Conservation (phyloP, 2,888 invertebrate species). For the Lucinisca nassula region DNA sequence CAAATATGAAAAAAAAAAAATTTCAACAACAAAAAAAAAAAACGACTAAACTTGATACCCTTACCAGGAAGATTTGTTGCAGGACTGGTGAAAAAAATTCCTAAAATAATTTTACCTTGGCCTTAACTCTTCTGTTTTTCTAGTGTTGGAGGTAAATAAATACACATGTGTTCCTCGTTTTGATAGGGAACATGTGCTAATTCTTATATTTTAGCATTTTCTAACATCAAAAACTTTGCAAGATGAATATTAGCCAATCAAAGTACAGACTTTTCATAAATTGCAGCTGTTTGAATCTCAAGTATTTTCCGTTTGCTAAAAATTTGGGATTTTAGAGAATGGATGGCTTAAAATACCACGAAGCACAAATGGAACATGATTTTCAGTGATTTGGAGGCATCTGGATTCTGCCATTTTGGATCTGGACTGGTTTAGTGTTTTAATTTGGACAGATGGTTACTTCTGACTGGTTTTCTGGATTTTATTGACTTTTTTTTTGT, state of each 20-base stretch:
- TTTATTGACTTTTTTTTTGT: no score
- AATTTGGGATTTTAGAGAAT: background rate
- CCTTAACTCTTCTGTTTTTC: background rate
- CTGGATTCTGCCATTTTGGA: conserved; percentile 4
- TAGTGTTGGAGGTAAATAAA: background rate
- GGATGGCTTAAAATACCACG: background rate
- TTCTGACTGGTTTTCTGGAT: background rate
- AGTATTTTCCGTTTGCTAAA: background rate
- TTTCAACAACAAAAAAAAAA: no score
- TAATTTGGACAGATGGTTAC: background rate
- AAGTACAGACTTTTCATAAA: conserved; percentile 55
- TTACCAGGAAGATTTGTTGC: no score
- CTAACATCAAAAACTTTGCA: background rate
- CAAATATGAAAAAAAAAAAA: no score
- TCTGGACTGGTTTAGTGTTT: conserved; percentile 8
- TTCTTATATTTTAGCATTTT: conserved; percentile 14
- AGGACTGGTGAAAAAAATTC: background rate
- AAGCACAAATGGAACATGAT: background rate
- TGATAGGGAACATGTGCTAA: background rate
- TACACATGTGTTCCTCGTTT: conserved; percentile 4
- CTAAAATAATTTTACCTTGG: background rate
- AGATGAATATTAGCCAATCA: conserved; percentile 58
- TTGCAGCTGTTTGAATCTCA: conserved; percentile 54
- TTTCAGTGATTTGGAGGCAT: background rate
- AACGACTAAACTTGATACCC: no score